Base-by-base conservation (phyloP, 2,888 invertebrate species). In the Eristalinus sepulchralis region DNA sequence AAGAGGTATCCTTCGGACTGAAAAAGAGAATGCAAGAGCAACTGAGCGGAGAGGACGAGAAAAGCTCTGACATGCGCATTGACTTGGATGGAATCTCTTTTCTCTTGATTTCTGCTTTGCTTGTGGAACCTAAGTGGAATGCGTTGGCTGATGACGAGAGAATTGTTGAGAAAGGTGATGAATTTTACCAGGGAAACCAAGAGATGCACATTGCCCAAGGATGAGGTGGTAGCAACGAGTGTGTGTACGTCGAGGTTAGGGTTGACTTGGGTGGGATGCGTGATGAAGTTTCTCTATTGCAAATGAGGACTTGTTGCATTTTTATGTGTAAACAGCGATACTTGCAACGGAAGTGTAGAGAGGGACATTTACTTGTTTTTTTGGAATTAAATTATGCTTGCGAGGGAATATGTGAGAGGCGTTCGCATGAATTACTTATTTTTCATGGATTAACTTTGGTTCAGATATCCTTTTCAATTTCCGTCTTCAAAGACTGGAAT, bases 11-110 rank as follows among this genome's bases (percentile, higher is more conserved):
- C 11, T 8, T 11, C 22, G 22, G 0, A 1, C 24, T 17, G 0
- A 39, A 39, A n/a, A 13, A 11, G 11, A 11, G 11, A 27, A 47
- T 33, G 17, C 24, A 53, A 34, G 70, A 66, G 60, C 11, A 11
- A 20, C 27, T 11, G 47, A 62, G 9, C 27, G 1, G 9, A 71
- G 17, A 6, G 20, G 3, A n/a, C 3, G 2, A 1, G 0, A 39
- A 66, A 78, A 83, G 78, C 68, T 79, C 31, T 22, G 36, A 22
- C 83, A 83, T 83, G 83, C 83, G 83, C 47, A 24, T 22, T 77
- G 39, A 5, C 17, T 17, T 11, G 33, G 27, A 5, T 77, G 67
- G 72, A 78, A 24, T 66, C 62, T 66, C 57, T 68, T 17, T 55
- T 72, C 53, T 31, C 9, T 6, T 47, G 1, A 8, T 36, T 20